These are phyloP conservation scores for Pterocles burchelli DNA, from an alignment of 2,113 vertebrate species.

Conservation along the genomic window DNA sequence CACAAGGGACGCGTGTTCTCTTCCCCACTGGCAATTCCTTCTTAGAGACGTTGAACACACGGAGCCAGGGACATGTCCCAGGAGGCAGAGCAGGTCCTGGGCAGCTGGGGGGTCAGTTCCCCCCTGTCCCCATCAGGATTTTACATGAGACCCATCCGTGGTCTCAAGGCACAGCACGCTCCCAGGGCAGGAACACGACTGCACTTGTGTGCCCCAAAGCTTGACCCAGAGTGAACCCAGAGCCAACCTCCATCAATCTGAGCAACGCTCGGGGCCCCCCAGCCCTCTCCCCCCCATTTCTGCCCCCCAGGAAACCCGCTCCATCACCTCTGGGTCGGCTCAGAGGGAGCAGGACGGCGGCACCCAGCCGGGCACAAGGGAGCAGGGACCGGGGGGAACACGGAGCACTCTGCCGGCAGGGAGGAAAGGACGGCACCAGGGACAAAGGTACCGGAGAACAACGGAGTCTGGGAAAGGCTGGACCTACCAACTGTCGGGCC, in stretches of 20 bases:
- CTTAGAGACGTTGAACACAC: not conserved
- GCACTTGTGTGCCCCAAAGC: not conserved
- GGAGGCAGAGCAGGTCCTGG: not conserved
- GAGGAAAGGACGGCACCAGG: not conserved
- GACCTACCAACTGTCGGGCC: not conserved
- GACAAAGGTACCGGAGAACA: not conserved
- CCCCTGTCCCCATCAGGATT: not conserved
- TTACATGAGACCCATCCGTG: not conserved
- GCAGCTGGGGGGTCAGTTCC: not conserved
- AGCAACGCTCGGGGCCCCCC: not conserved
- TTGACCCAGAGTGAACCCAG: not conserved
- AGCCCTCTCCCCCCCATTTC: not conserved
- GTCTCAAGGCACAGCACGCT: not conserved
- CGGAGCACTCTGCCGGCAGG: fast-evolving
- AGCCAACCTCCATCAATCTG: not conserved
- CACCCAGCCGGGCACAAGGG: not conserved
- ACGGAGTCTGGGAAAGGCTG: constrained; percentile 23
- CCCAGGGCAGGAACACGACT: not conserved
- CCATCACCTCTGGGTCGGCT: too few relatives aligned
- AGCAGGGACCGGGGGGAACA: not conserved
- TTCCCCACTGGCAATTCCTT: too few relatives aligned
- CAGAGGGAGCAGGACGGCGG: too few relatives aligned
- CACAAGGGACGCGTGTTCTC: not conserved
- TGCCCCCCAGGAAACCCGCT: not conserved
- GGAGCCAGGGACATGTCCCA: not conserved